Base-by-base conservation (phyloP, 2,797 vertebrate species). In the Peromyscus aztecus region DNA sequence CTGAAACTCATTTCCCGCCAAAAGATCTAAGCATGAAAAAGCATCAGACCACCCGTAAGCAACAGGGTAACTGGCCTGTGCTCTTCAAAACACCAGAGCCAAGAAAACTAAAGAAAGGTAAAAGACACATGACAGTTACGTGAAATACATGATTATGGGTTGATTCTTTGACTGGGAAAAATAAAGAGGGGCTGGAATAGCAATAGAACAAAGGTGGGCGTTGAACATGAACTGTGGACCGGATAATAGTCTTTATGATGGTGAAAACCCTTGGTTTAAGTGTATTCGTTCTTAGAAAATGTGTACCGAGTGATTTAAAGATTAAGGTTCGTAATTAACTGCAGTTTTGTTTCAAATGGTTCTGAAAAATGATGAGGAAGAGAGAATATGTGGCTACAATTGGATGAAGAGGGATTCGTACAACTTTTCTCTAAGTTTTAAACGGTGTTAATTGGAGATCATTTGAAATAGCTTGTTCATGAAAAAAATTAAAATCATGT, bases 341-440 rank as follows among this genome's bases (percentile, higher is more conserved):
- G 37, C 34, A 24, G 40, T 76, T 86, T 76, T 59, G 86, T 87
- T 93, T 90, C 49, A 63, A 88, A 93, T 63, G 52, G 43, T 87
- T 93, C 77, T 71, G 37, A 27, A 77, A 73, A 52, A 52, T 29
- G 46, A 55, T 34, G 46, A 43, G 34, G 34, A 63, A 52, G 49
- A 77, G 31, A 29, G n/a, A 34, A 40, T 49, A 65, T 81, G 19
- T 29, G 34, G 85, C 59, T 46, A 6, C 37, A 84, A 31, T 0
- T 71, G 11, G 61, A 69, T 34, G 76, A 92, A 90, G 12, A 82
- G n/a, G 23, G 80, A 46, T 89, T 63, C 52, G 46, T 83, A 57
- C 10, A 59, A 65, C 23, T 93, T 82, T 90, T 67, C 59, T 52
- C 0, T 31, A 52, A 52, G 24, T 88, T 90, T 71, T 65, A 75